phyloP scores from a whole-genome alignment of 2,888 invertebrate genomes.

The Alitta virens region DNA sequence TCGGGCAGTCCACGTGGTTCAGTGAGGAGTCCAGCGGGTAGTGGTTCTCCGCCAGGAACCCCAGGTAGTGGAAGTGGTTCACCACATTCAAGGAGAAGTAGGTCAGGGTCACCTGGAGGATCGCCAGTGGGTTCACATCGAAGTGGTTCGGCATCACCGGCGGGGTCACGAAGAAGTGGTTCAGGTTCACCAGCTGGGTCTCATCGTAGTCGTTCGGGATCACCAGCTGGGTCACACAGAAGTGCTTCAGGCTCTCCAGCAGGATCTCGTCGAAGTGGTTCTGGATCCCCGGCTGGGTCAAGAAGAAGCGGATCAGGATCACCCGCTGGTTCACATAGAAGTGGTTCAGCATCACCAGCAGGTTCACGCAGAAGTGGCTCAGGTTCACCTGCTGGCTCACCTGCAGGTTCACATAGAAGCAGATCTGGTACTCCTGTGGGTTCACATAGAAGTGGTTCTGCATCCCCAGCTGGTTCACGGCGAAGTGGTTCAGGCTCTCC shows the following conservation, averaged over 20 bases:
- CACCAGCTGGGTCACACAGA: slow-evolving; percentile 7
- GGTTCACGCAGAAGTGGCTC: slow-evolving; percentile 26
- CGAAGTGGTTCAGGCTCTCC: slow-evolving; percentile 13
- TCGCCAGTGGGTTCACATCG: neutral
- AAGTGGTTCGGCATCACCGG: neutral
- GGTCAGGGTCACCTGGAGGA: neutral
- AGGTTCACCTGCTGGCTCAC: slow-evolving; percentile 5
- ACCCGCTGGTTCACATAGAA: slow-evolving; percentile 12
- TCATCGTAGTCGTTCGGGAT: slow-evolving; percentile 4
- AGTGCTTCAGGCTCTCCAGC: neutral
- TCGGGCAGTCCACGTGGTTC: slow-evolving; percentile 17
- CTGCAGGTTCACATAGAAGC: slow-evolving; percentile 19
- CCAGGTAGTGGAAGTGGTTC: slow-evolving; percentile 10
- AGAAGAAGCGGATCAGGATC: slow-evolving; percentile 12
- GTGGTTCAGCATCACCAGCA: slow-evolving; percentile 29
- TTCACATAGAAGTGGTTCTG: slow-evolving; percentile 8
- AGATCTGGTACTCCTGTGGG: slow-evolving; percentile 14
- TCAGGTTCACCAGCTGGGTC: slow-evolving; percentile 1
- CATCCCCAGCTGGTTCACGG: neutral
- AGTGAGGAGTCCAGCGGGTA: slow-evolving; percentile 7
- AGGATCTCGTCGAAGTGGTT: slow-evolving; percentile 14
- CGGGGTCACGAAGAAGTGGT: slow-evolving; percentile 5
- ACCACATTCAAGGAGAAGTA: neutral
- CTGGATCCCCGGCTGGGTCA: slow-evolving; percentile 13
- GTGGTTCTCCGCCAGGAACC: slow-evolving; percentile 26